Base-by-base conservation (phyloP, 2,888 invertebrate species). In the Leptinotarsa haldemani region DNA sequence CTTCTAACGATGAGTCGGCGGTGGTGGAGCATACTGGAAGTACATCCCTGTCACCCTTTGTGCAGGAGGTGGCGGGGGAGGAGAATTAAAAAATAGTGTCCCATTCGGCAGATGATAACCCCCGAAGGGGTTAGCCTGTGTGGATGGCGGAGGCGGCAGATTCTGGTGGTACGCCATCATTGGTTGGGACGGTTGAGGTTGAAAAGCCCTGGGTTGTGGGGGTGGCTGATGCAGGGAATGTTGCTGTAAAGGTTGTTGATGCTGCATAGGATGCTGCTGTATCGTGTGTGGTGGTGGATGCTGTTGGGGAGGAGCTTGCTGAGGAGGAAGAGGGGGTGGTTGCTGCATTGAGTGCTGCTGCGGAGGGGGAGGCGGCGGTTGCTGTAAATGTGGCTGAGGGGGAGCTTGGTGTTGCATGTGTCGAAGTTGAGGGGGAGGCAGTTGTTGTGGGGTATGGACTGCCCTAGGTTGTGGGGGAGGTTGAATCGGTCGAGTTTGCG, bases 321-420 rank as follows among this genome's bases (percentile, higher is more conserved):
- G 74, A 30, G 75, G 75, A 30, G 75, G 77, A 22, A 75, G 73
- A 48, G 73, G 73, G 5, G 73, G 75, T 18, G 73, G 73, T 40
- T 75, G 75, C 61, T 75, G 73, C 56, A 75, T 50, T 3, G 50
- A 65, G 47, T 74, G 74, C 20, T 74, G 66, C 53, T 72, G 75
- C 2, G 76, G 70, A 9, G 89, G 82, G 88, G 89, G 80, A 87
- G 88, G 87, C 87, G 88, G 63, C 88, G 88, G 30, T 46, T 53
- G 75, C 75, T 64, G 67, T 48, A 61, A 22, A 30, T 40, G 22
- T n/a, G 61, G 67, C 18, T 61, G 67, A 15, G 67, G 67, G 4
- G 67, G 67, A 9, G 53, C 69, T 25, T 74, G 74, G 15, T 56
- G 53, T n/a, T 52, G 67, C 15, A 67, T 20, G 4, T 53, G 63